Conservation (phyloP, 1,140 invertebrate species). For the Paralvinella palmiformis region DNA sequence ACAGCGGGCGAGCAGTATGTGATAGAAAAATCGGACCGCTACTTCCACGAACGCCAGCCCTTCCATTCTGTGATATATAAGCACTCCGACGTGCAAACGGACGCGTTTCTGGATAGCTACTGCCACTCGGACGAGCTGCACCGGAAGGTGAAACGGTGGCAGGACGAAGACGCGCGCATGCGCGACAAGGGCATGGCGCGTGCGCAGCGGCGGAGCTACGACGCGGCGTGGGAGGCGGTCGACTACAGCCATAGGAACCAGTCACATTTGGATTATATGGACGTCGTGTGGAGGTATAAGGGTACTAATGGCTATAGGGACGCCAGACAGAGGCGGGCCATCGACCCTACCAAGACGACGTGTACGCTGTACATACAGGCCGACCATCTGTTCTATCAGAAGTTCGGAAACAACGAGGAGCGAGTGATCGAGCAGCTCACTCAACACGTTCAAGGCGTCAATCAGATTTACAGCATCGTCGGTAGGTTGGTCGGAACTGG, state of each 20-base stretch:
- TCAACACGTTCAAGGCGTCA: conserved; percentile 85
- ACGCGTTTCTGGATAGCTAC: conserved; percentile 34
- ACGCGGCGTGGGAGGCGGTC: not conserved
- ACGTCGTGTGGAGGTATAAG: not conserved
- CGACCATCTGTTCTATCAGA: conserved; percentile 87
- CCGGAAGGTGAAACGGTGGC: not conserved
- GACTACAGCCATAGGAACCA: not conserved
- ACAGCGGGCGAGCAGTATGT: conserved; percentile 69
- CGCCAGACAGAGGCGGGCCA: conserved; percentile 57
- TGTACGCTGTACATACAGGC: conserved; percentile 91
- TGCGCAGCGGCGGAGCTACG: not conserved
- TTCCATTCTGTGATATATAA: conserved; percentile 81
- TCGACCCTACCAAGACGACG: conserved; percentile 66
- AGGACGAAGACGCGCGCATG: not conserved
- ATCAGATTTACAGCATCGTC: conserved; percentile 83
- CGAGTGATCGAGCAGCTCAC: conserved; percentile 93
- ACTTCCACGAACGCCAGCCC: conserved; percentile 45
- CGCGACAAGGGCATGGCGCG: not conserved
- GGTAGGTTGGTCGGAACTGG: no score
- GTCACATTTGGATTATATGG: not conserved
- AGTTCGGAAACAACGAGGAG: conserved; percentile 87
- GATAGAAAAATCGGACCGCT: conserved; percentile 75
- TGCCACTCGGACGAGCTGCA: conserved; percentile 56
- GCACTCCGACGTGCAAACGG: conserved; percentile 65
- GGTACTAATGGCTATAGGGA: not conserved